Conservation (phyloP, 2,888 invertebrate species). For the Tenthredo livida region DNA sequence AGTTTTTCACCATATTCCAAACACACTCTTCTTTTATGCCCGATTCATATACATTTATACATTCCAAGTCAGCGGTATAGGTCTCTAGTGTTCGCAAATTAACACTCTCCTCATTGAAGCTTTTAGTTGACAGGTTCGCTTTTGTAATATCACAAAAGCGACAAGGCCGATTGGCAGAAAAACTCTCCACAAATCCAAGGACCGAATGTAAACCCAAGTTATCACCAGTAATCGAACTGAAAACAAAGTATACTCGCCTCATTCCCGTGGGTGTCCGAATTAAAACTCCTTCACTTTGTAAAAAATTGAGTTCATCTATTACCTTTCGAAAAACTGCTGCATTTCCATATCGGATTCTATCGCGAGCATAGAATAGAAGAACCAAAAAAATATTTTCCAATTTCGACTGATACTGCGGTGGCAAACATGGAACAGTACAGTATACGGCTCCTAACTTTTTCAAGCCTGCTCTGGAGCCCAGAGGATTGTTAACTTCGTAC, state of each 20-base stretch:
- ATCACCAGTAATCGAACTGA: neutral
- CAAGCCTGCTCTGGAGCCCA: too few species aligned
- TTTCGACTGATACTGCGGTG: too few species aligned
- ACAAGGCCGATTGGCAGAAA: neutral
- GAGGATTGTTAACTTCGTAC: too few species aligned
- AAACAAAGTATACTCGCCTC: neutral
- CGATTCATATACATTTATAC: neutral
- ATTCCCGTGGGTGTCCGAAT: neutral
- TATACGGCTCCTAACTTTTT: too few species aligned
- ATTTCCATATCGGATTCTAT: too few species aligned
- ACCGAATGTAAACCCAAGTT: conserved; percentile 14
- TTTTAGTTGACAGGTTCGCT: neutral
- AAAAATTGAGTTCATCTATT: neutral
- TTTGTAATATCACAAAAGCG: conserved; percentile 10
- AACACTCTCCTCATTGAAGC: neutral
- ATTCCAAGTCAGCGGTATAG: neutral
- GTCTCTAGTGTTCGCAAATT: neutral
- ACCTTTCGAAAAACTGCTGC: neutral
- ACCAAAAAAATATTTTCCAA: too few species aligned
- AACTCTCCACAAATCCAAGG: conserved; percentile 10
- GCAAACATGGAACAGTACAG: too few species aligned
- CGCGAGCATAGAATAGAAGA: too few species aligned
- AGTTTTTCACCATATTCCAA: neutral
- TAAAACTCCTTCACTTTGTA: neutral
- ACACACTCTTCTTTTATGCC: conserved; percentile 3